Evolutionary conservation across 2,888 invertebrate genomes (phyloP).

Genomic region (Timema cristinae): DNA sequence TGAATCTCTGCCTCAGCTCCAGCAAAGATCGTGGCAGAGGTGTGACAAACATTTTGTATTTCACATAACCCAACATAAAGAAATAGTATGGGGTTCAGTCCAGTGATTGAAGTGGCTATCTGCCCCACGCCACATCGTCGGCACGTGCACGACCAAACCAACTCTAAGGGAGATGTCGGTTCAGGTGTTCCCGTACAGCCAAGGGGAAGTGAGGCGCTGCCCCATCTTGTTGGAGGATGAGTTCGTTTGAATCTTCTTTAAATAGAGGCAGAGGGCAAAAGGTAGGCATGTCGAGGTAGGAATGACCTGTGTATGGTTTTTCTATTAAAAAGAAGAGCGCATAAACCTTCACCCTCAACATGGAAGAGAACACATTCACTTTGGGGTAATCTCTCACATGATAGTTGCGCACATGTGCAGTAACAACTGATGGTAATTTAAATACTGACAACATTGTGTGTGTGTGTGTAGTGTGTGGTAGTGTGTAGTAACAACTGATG

Average conservation of each 20-base stretch:
- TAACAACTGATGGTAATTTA: no score
- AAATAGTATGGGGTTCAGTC: neutral
- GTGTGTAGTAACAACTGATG: no score
- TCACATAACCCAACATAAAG: neutral
- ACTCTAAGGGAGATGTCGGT: slow-evolving; percentile 7
- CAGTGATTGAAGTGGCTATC: slow-evolving; percentile 3
- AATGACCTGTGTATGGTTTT: neutral
- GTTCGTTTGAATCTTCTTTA: slow-evolving; percentile 5
- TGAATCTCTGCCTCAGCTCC: slow-evolving; percentile 4
- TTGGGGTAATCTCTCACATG: neutral
- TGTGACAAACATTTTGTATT: slow-evolving; percentile 1
- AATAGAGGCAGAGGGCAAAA: slow-evolving; percentile 11
- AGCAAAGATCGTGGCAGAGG: neutral
- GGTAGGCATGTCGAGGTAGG: slow-evolving; percentile 12
- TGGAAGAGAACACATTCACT: slow-evolving; percentile 9
- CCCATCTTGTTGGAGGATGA: slow-evolving; percentile 19
- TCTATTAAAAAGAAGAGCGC: neutral
- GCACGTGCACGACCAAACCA: slow-evolving; percentile 14
- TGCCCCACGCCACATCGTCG: slow-evolving; percentile 10
- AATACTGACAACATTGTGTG: no score
- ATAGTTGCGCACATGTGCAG: no score
- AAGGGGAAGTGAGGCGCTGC: slow-evolving; percentile 13
- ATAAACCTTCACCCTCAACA: slow-evolving; percentile 1
- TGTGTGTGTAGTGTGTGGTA: no score
- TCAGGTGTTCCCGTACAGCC: slow-evolving; percentile 9